A percentile compares a stretch with the other conserved stretches of the same genome.
These are phyloP conservation scores for Hexactinellida sp. DNA, from an alignment of 37 sponge, comb jelly and placozoan genomes.

Conservation along the genomic window DNA sequence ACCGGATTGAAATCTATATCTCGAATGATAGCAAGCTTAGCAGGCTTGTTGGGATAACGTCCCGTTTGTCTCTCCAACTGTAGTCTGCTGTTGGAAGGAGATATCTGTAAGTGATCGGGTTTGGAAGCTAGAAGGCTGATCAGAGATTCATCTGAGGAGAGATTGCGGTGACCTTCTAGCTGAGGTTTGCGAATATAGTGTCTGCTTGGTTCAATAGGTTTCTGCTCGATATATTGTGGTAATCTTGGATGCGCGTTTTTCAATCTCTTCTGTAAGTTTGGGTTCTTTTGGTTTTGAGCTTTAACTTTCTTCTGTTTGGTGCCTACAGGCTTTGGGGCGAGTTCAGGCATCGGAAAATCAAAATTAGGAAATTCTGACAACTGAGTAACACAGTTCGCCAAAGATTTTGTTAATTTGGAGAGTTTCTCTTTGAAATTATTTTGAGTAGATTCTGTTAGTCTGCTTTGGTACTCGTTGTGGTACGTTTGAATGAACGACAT, in stretches of 20 bases:
- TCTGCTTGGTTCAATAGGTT: background rate
- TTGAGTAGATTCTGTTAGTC: background rate
- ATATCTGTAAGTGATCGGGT: background rate
- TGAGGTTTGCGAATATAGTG: background rate
- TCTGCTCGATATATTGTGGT: background rate
- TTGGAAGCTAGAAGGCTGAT: background rate
- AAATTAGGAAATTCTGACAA: slow-evolving; percentile 9
- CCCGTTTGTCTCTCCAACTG: background rate
- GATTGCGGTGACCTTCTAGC: background rate
- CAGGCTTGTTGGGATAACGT: background rate
- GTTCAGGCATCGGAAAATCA: slow-evolving; percentile 4
- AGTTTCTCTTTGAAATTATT: slow-evolving; percentile 3
- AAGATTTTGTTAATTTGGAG: background rate
- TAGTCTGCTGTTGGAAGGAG: background rate
- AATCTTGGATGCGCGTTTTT: background rate
- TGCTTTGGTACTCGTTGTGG: background rate
- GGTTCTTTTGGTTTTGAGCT: background rate
- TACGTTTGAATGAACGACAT: background rate
- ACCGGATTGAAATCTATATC: background rate
- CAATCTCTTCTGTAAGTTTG: background rate
- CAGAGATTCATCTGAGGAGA: slow-evolving; percentile 11
- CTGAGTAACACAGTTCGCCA: background rate
- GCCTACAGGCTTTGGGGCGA: background rate
- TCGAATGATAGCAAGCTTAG: background rate
- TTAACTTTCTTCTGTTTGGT: background rate